These are phyloP conservation scores for Philhelius pedissequus DNA, from an alignment of 2,888 invertebrate species.

Conservation along the genomic window DNA sequence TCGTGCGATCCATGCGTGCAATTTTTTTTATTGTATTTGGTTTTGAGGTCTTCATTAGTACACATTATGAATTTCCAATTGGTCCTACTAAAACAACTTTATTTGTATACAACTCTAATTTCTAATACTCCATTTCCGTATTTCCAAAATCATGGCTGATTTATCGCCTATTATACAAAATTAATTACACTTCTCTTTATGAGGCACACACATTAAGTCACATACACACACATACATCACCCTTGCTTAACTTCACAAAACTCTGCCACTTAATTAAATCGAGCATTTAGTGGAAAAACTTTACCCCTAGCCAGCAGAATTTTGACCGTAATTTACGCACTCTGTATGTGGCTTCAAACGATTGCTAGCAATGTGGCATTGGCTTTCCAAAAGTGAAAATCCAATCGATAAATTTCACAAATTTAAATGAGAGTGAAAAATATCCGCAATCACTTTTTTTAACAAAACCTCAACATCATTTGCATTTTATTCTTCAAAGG, in stretches of 20 bases:
- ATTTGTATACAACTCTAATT: slow-evolving; percentile 16
- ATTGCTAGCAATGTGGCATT: slow-evolving; percentile 29
- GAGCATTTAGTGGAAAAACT: slow-evolving; percentile 56
- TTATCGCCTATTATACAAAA: slow-evolving; percentile 62
- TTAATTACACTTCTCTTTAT: slow-evolving; percentile 56
- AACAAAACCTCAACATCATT: slow-evolving; percentile 43
- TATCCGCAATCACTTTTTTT: slow-evolving; percentile 39
- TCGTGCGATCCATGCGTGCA: too few species aligned
- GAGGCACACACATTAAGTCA: slow-evolving; percentile 16
- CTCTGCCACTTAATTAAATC: slow-evolving; percentile 63
- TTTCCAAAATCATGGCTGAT: slow-evolving; percentile 48
- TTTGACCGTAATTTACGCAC: slow-evolving; percentile 45
- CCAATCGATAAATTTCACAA: slow-evolving; percentile 54
- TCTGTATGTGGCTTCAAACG: slow-evolving; percentile 49
- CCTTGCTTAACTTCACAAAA: not conserved
- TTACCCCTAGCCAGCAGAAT: slow-evolving; percentile 42
- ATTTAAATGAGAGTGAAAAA: slow-evolving; percentile 46
- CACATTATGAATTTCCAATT: not conserved
- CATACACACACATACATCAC: not conserved
- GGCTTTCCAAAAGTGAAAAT: slow-evolving; percentile 39
- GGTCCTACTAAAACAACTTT: not conserved
- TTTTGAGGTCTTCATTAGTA: not conserved
- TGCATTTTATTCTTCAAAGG: slow-evolving; percentile 52
- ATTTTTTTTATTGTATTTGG: not conserved
- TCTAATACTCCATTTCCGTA: slow-evolving; percentile 39